Evolutionary conservation across 2,888 invertebrate species (phyloP), one percentile per base, ranked within the genome.

Genomic region (Melitaea athalia): DNA sequence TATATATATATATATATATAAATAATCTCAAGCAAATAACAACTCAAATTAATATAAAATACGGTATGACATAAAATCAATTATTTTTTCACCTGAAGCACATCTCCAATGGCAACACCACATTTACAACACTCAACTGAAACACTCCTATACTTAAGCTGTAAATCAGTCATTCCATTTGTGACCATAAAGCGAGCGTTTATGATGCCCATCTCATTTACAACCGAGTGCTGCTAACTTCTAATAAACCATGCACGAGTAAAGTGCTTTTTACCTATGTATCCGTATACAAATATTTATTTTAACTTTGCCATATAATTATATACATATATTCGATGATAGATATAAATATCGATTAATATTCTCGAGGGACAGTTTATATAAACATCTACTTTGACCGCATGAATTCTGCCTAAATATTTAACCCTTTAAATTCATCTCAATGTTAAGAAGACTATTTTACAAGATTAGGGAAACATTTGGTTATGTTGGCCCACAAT

Each of bases 161-260:
- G 68, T 74, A 72, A 74, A 72, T 73, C 69, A 68, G 66, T 64
- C 68, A 72, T 73, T 72, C 68, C 69, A 72, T 73, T 72, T 72
- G 74, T 68, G 71, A 63, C 61, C 71, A 69, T 74, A 73, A 73
- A 72, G 62, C 63, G 63, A 63, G 69, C 69, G 64, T 73, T 72
- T 73, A 74, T 68, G 67, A 71, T 61, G 65, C 43, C 64, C 68
- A 63, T 72, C 68, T 71, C 69, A 69, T 72, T 74, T 74, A 74
- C 64, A 64, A 55, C 64, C 53, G 64, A 65, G 68, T 64, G 42
- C 59, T 64, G 64, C 67, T 62, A 55, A 55, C 61, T 53, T 62
- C 24, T 55, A 62, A 64, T 69, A 69, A 69, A 43, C 57, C 31
- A 38, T 50, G 15, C 57, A 62, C 50, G 49, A 45, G 38, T 17